phyloP scores from a whole-genome alignment of 2,113 vertebrate species.

The Stigmatopora argus region DNA sequence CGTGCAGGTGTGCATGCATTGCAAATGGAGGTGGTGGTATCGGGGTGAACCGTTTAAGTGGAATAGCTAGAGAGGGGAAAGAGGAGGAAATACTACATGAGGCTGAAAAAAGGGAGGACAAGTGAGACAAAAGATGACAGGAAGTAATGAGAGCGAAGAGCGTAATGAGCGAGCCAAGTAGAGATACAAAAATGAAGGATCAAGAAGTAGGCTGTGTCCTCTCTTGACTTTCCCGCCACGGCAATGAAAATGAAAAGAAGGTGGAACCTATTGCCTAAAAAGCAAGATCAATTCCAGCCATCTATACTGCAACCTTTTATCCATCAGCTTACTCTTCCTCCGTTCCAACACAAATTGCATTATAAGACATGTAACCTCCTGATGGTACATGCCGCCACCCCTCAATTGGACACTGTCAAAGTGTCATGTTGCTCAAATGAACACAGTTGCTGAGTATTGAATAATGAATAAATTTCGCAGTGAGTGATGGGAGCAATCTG shows the following conservation, averaged over 20 bases:
- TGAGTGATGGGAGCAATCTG: slow-evolving; percentile 17
- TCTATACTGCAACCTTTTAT: slow-evolving; percentile 26
- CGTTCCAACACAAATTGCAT: slow-evolving; percentile 38
- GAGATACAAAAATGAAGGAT: not conserved
- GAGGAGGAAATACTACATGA: slow-evolving; percentile 13
- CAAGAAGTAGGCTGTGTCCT: slow-evolving; percentile 23
- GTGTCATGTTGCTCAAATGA: slow-evolving; percentile 37
- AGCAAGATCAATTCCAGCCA: slow-evolving; percentile 48
- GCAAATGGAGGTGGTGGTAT: slow-evolving; percentile 12
- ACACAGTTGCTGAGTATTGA: slow-evolving; percentile 36
- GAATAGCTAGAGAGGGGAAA: slow-evolving; percentile 10
- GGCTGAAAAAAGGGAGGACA: slow-evolving; percentile 24
- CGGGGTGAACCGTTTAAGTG: slow-evolving; percentile 22
- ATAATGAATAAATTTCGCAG: slow-evolving; percentile 31
- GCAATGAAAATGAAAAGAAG: slow-evolving; percentile 41
- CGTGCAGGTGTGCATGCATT: not conserved
- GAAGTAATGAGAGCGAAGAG: slow-evolving; percentile 24
- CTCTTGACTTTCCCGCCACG: slow-evolving; percentile 35
- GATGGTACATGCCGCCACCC: slow-evolving; percentile 12
- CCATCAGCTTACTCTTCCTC: slow-evolving; percentile 12
- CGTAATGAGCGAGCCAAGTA: slow-evolving; percentile 9
- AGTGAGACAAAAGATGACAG: slow-evolving; percentile 41
- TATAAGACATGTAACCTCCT: slow-evolving; percentile 33
- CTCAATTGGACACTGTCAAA: slow-evolving; percentile 31
- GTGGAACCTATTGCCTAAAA: slow-evolving; percentile 39